Evolutionary conservation across 2,797 vertebrate species (phyloP), one percentile per base, ranked within the genome.

Genomic region (Pseudotriccus pelzelni): DNA sequence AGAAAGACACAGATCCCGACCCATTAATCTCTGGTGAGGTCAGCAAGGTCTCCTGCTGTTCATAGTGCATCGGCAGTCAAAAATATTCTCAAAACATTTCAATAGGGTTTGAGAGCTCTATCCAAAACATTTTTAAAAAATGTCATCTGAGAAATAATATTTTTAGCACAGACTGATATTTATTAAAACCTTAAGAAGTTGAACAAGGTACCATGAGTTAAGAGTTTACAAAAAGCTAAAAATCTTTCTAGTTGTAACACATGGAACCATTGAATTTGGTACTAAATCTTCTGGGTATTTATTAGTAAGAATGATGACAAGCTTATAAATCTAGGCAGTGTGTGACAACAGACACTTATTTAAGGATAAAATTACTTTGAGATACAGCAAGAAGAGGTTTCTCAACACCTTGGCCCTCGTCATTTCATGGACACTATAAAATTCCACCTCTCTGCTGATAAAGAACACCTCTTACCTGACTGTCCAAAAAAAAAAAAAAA

Each of bases 1-100:
- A 87, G 67, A 90, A 96, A 96, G 89, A 91, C 58, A 94, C 47
- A 91, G 60, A 96, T 91, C 95, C 82, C 3, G 52, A 55, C 34
- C 58, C 69, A 95, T 95, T 97, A 96, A 95, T 96, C 94, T 94
- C 92, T 79, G 20, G 36, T 84, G 67, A 83, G 88, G 91, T 97
- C 92, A 86, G 62, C 27, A 86, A 92, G 79, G 72, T 96, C 76
- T 96, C 62, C 87, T 74, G 68, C 87, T 90, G 89, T 87, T 96
- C 95, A 87, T 58, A 95, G 75, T 58, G 58, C 75, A 84, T 89
- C 44, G 1, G 39, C 80, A 92, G 70, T 94, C 91, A 94, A 81
- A 94, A 96, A 67, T 82, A 84, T 64, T 94, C 85, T 93, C 79
- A 86, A 97, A 97, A 90, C 66, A 82, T 86, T 96, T 95, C 83